Conservation (phyloP, 1,140 invertebrate genomes). For the Rhagoletis pomonella region DNA sequence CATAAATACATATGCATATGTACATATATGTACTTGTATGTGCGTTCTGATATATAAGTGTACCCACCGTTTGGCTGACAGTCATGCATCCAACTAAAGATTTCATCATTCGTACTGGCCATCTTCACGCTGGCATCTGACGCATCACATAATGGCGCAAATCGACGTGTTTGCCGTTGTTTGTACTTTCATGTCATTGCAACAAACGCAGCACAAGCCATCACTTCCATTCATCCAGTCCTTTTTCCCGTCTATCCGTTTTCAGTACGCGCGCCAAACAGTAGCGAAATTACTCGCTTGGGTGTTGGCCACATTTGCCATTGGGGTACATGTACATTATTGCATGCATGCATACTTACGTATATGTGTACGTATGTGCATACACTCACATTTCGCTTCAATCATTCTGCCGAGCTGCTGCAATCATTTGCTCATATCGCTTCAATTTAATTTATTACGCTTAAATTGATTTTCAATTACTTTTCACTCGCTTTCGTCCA, state of each 20-base stretch:
- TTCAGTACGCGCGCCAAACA: background rate
- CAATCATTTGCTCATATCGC: conserved; percentile 49
- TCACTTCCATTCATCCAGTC: background rate
- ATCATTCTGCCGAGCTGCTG: conserved; percentile 22
- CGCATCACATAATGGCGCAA: background rate
- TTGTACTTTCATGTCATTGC: background rate
- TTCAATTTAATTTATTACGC: conserved; percentile 51
- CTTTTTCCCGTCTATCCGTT: background rate
- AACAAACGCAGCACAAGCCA: conserved; percentile 2
- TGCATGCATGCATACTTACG: background rate
- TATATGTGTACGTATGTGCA: background rate
- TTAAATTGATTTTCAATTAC: conserved; percentile 53
- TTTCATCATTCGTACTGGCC: background rate
- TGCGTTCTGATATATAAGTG: background rate
- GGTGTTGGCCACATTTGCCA: background rate
- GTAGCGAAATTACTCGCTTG: background rate
- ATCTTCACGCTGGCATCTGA: conserved; percentile 13
- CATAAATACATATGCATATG: background rate
- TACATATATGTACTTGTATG: background rate
- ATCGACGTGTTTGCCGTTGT: background rate
- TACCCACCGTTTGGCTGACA: background rate
- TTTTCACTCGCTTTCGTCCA: conserved; percentile 32
- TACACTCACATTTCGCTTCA: background rate
- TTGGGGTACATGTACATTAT: background rate
- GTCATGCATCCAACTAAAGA: background rate